phyloP scores from a whole-genome alignment of 2,888 invertebrate genomes.

The Blastobasis adustella region DNA sequence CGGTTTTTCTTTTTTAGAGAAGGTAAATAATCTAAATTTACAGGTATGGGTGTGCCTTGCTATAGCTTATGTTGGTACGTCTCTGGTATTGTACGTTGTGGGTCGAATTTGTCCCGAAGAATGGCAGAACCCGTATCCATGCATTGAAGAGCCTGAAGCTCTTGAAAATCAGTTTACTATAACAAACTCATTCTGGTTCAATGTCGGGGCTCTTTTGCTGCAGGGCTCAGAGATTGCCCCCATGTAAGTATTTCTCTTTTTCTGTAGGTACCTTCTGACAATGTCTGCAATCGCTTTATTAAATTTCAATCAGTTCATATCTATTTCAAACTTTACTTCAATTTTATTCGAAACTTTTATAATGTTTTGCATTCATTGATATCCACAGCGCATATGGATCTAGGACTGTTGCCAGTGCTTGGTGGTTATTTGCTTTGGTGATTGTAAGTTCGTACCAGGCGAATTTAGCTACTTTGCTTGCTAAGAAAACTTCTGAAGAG shows the following conservation, averaged over 20 bases:
- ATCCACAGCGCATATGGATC: constrained; percentile 86
- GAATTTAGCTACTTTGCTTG: constrained; percentile 92
- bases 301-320: too few relatives aligned
- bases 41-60: constrained; percentile 90
- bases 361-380: too few relatives aligned
- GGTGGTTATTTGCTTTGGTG: constrained; percentile 93
- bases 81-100: constrained; percentile 85
- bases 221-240: constrained; percentile 93
- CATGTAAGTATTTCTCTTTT: constrained; percentile 77
- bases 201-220: constrained; percentile 87
- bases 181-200: constrained; percentile 92
- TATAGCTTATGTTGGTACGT: constrained; percentile 87
- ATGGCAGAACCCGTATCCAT: constrained; percentile 92
- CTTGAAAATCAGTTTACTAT: constrained; percentile 90
- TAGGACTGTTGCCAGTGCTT: constrained; percentile 87
- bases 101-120: constrained; percentile 89
- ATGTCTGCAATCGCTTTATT: too few relatives aligned
- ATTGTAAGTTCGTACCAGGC: constrained; percentile 92
- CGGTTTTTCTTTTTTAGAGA: too few relatives aligned
- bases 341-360: too few relatives aligned
- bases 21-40: not conserved
- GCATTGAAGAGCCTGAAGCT: constrained; percentile 86
- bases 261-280: not conserved
- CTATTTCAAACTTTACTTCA: too few relatives aligned
- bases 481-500: constrained; percentile 81